A percentile compares a stretch with the other conserved stretches of the same genome.
These are phyloP conservation scores for Drosophila mojavensis DNA, from an alignment of 1,140 invertebrate species.

Conservation along the genomic window DNA sequence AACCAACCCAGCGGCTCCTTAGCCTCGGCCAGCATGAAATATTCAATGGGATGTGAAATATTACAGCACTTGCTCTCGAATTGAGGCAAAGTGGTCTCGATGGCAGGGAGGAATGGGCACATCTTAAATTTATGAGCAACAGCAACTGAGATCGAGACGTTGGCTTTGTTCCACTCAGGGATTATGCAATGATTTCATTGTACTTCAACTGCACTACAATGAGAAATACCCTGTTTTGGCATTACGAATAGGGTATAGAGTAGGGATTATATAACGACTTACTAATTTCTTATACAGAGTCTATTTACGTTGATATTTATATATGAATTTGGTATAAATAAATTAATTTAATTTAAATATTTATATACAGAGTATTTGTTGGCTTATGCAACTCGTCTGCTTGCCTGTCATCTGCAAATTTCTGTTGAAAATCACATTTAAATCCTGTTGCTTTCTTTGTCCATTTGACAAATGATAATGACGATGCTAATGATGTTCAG, in stretches of 20 bases:
- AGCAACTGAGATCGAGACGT: slow-evolving; percentile 10
- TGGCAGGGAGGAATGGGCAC: not conserved
- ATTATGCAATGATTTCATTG: slow-evolving; percentile 11
- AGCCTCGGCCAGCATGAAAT: slow-evolving; percentile 34
- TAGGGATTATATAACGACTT: too few species aligned
- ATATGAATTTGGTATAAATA: too few species aligned
- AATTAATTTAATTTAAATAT: too few species aligned
- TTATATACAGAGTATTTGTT: too few species aligned
- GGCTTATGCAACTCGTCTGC: too few species aligned
- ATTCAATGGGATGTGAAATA: slow-evolving; percentile 49
- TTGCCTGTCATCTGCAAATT: not conserved
- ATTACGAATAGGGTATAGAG: too few species aligned
- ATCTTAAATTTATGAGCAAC: slow-evolving; percentile 39
- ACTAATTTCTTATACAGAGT: too few species aligned
- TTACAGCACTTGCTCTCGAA: slow-evolving; percentile 43
- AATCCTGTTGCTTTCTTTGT: not conserved
- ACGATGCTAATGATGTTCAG: slow-evolving; percentile 6
- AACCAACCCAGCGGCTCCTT: not conserved
- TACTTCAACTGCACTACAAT: not conserved
- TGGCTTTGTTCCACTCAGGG: not conserved
- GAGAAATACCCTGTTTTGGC: not conserved
- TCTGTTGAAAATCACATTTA: not conserved
- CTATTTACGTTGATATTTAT: too few species aligned
- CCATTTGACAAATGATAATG: not conserved
- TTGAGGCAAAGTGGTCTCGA: not conserved